Base-by-base conservation (phyloP, 2,888 invertebrate species). In the Ametastegia equiseti region DNA sequence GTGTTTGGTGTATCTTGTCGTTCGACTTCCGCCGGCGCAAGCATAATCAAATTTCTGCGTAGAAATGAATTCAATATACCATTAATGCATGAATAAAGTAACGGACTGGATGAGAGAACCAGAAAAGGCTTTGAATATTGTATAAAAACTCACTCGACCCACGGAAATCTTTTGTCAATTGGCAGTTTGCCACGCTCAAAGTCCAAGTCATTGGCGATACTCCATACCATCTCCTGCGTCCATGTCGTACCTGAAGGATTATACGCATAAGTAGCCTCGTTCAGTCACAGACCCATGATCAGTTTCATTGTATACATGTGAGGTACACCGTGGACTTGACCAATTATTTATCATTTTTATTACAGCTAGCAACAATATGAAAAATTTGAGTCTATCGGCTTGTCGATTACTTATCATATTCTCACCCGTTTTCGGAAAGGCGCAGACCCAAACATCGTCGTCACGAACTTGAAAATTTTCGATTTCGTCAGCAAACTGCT, bases 181-280 rank as follows among this genome's bases (percentile, higher is more conserved):
- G 93, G 92, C 39, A 92, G 91, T 88, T 93, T 93, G 0, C 95
- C 95, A 30, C 91, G 91, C 81, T 93, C 92, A 83, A 93, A 94
- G 89, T 96, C 93, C 67, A 95, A 89, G 84, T 94, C 92, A 83
- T 95, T 94, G 82, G 93, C 93, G 57, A 96, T 92, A 82, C 95
- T 92, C 94, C 96, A 96, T 0, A 95, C 94, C 92, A 96, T 93
- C 92, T 96, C 96, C 89, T 96, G 96, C 0, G 95, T 93, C 96
- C 96, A 96, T 19, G 96, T 96, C 33, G 96, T 96, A 4, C 95
- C 95, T 95, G 87, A 57, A 3, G 19, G 1, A 57, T 19, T 7
- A 5, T 9, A 11, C 7, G 11, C 7, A n/a, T n/a, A n/a, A 9
- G 42, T 9, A 9, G 9, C 42, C 42, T 42, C 42, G n/a, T n/a